A percentile compares a stretch with the other conserved stretches of the same genome.
phyloP scores from a whole-genome alignment of 2,797 vertebrate genomes.

The Liasis olivaceus region DNA sequence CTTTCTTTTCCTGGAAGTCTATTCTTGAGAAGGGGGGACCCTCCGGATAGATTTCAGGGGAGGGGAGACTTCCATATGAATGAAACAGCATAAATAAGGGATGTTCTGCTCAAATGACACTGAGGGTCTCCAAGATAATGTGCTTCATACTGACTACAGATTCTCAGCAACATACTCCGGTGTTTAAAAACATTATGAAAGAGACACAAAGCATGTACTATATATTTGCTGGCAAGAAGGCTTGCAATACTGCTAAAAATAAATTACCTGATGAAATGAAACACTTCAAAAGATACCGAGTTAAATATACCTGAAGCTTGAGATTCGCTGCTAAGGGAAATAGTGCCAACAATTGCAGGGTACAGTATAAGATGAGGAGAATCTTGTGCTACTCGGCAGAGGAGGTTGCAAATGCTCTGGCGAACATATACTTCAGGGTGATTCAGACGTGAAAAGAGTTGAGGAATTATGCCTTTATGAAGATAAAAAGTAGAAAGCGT shows the following conservation, averaged over 20 bases:
- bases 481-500: conserved; percentile 6
- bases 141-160: background rate
- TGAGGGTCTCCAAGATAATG: background rate
- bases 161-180: background rate
- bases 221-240: background rate
- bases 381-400: conserved; percentile 96
- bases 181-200: background rate
- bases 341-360: conserved; percentile 96
- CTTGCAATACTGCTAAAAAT: background rate
- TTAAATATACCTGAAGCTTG: conserved; percentile 85
- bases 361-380: conserved; percentile 96
- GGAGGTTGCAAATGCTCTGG: conserved; percentile 95
- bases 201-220: background rate
- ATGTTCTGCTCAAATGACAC: background rate
- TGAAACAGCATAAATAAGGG: background rate
- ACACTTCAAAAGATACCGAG: background rate
- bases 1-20: background rate
- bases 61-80: background rate
- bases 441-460: conserved; percentile 97
- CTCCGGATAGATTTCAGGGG: background rate
- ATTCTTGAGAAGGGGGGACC: background rate
- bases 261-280: background rate
- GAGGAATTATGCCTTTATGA: conserved; percentile 91
- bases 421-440: conserved; percentile 97
- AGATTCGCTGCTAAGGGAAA: conserved; percentile 92